These are phyloP conservation scores for Adelosebastes latens DNA, from an alignment of 2,797 vertebrate genomes.

Conservation along the genomic window DNA sequence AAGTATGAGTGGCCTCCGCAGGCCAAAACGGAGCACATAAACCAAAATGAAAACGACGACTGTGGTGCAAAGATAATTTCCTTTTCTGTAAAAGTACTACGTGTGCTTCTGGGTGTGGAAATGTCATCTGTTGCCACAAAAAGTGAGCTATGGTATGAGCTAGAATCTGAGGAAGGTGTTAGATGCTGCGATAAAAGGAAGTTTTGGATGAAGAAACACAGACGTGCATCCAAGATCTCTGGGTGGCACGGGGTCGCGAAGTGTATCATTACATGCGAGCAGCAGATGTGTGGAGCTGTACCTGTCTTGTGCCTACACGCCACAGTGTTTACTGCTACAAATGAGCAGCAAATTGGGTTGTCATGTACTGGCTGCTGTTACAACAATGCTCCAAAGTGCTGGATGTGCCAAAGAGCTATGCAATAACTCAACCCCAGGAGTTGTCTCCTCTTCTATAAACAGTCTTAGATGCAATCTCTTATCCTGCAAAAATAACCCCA, in stretches of 20 bases:
- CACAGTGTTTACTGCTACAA: conserved; percentile 67
- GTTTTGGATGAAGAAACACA: conserved; percentile 27
- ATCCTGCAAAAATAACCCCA: neutral
- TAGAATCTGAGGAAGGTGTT: conserved; percentile 24
- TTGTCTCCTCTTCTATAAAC: conserved; percentile 32
- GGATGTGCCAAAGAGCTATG: conserved; percentile 28
- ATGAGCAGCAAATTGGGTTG: conserved; percentile 60
- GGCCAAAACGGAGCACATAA: conserved; percentile 23
- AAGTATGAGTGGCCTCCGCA: conserved; percentile 21
- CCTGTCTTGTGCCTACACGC: conserved; percentile 70
- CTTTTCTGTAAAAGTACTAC: conserved; percentile 10
- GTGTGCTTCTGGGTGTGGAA: conserved; percentile 31
- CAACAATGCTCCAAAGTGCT: conserved; percentile 35
- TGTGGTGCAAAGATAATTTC: conserved; percentile 35
- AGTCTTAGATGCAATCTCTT: conserved; percentile 3
- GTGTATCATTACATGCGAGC: conserved; percentile 60
- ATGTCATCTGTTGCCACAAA: conserved; percentile 26
- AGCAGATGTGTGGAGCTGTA: conserved; percentile 36
- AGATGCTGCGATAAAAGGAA: conserved; percentile 47
- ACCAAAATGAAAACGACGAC: conserved; percentile 26
- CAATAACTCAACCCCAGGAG: conserved; percentile 25
- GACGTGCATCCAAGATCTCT: conserved; percentile 42
- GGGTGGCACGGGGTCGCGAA: conserved; percentile 60
- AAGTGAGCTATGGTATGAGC: conserved; percentile 20
- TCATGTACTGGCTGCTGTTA: conserved; percentile 50